These are phyloP conservation scores for Rhinoraja longicauda DNA, from an alignment of 2,797 vertebrate genomes.

Conservation along the genomic window DNA sequence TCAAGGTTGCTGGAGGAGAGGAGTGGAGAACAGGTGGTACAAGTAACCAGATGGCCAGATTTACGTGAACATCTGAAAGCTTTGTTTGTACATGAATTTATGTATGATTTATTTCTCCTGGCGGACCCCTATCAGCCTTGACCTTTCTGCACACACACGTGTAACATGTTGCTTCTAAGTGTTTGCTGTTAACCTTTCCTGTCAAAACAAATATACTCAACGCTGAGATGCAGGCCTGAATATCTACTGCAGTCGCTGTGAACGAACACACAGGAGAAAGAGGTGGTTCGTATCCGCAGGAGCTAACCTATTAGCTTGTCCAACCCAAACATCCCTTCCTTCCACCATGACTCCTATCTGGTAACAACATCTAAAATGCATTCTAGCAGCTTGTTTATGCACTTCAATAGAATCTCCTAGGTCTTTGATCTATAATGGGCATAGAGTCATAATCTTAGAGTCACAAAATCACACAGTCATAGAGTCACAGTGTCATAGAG, in stretches of 20 bases:
- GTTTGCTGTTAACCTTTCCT: conserved; percentile 26
- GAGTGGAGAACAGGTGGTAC: not conserved
- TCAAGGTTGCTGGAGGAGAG: not conserved
- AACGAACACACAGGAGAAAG: not conserved
- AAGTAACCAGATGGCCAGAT: conserved; percentile 8
- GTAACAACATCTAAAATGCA: too few relatives aligned
- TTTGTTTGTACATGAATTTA: conserved; percentile 20
- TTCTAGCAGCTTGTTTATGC: too few relatives aligned
- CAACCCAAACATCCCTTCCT: too few relatives aligned
- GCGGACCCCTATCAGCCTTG: not conserved
- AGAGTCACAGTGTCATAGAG: too few relatives aligned
- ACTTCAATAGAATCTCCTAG: too few relatives aligned
- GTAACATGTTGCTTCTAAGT: conserved; percentile 23
- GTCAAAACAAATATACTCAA: conserved; percentile 22
- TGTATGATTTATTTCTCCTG: conserved; percentile 31
- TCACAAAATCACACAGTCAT: too few relatives aligned
- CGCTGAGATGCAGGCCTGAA: not conserved
- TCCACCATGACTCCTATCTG: too few relatives aligned
- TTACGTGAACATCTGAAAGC: conserved; percentile 28
- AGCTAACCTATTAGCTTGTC: not conserved
- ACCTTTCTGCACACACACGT: conserved; percentile 14
- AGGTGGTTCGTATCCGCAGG: not conserved
- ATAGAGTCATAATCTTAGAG: too few relatives aligned
- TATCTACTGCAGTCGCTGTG: not conserved
- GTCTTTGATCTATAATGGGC: too few relatives aligned